phyloP scores from a whole-genome alignment of 2,113 vertebrate species.

The Pollachius pollachius region DNA sequence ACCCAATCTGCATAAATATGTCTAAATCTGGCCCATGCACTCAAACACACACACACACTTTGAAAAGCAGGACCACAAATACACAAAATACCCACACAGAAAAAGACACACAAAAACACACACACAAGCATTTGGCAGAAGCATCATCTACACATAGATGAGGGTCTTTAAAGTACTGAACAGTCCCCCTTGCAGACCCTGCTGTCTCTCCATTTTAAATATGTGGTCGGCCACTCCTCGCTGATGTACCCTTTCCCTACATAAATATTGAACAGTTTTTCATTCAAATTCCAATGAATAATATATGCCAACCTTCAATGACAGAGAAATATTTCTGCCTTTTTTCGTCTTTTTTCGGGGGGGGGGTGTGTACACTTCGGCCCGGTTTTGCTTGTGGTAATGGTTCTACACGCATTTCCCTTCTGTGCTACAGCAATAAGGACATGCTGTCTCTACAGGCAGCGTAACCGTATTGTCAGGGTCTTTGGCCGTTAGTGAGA shows the following conservation, averaged over 20 bases:
- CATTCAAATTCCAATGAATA: constrained; percentile 52
- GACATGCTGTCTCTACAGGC: constrained; percentile 10
- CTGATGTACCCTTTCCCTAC: constrained; percentile 31
- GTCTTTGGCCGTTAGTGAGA: not conserved
- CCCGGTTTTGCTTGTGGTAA: not conserved
- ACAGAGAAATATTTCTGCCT: constrained; percentile 14
- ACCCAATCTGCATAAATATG: constrained; percentile 39
- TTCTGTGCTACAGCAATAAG: not conserved
- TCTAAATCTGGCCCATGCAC: constrained; percentile 33
- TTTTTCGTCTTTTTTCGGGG: constrained; percentile 31
- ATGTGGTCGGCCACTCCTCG: constrained; percentile 16
- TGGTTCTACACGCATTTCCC: not conserved
- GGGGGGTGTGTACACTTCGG: not conserved
- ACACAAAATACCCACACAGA: constrained; percentile 8
- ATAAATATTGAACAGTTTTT: constrained; percentile 58
- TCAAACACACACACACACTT: constrained; percentile 24
- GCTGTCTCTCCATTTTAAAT: constrained; percentile 42
- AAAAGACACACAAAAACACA: constrained; percentile 17
- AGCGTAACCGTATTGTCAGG: not conserved
- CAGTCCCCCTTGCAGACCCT: constrained; percentile 7
- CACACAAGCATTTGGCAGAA: not conserved
- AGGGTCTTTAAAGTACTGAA: constrained; percentile 10
- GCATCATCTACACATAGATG: constrained; percentile 26
- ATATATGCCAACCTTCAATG: constrained; percentile 48
- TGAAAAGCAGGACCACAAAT: constrained; percentile 3